Evolutionary conservation across 1,140 invertebrate genomes (phyloP), one percentile per base, ranked within the genome.

Genomic region (Bombus consobrinus): DNA sequence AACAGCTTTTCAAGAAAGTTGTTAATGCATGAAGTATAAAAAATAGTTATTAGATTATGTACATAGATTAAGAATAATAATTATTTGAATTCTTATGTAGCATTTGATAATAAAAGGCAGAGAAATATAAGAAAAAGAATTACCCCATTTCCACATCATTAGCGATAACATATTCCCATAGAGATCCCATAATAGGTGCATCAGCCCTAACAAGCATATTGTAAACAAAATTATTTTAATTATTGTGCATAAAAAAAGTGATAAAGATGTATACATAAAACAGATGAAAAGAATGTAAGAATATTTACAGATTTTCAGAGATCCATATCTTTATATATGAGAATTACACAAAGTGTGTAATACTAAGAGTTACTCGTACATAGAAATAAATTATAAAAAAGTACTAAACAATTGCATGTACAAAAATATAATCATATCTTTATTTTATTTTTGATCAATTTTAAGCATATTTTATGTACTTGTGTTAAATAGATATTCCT

Each of bases 111-210:
- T 34, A 37, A 37, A 37, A 74, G 66, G 2, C 53, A 47, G 18
- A 75, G n/a, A 57, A 53, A 74, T 41, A 64, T 57, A 68, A 68
- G 53, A 75, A 53, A 81, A 76, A 88, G 28, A 95, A 95, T 97
- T 97, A 98, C 98, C 97, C 97, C 93, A 96, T 94, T 87, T 96
- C 96, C 91, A 97, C 93, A 94, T 99, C 98, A 92, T 97, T 97
- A 95, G 96, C 97, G 93, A 99, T 96, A 93, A 97, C 96, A 95
- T 97, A 97, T 96, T 99, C 99, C 98, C 98, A 99, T 88, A 98
- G 95, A 96, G 99, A 98, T 91, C 97, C 98, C 97, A 99, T 97
- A 91, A 99, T 97, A 89, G 98, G 98, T 93, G 98, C 98, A 97
- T 99, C 98, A 91, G 98, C 98, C 98, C 98, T 98, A 94, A 95